Conservation (phyloP, 2,888 invertebrate species). For the Ceramica pisi region DNA sequence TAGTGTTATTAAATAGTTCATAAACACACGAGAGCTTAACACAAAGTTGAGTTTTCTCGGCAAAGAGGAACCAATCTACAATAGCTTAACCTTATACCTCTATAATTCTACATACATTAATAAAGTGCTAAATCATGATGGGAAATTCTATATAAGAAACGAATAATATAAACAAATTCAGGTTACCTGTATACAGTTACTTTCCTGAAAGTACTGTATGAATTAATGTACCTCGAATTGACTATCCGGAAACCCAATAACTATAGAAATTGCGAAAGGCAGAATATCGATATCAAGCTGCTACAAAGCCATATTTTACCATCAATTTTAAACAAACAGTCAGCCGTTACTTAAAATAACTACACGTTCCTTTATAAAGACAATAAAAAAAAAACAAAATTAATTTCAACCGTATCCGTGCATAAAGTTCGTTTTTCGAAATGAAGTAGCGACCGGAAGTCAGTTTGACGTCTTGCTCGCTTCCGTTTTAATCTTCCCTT, state of each 20-base stretch:
- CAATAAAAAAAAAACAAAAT: constrained; percentile 48
- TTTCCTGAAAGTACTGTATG: background rate
- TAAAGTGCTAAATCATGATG: too few relatives aligned
- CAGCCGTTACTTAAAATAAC: constrained; percentile 19
- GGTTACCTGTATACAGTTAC: background rate
- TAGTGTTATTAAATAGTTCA: too few relatives aligned
- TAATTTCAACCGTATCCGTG: constrained; percentile 44
- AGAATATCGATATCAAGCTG: background rate
- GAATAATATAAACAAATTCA: background rate
- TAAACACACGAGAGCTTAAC: too few relatives aligned
- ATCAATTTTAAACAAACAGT: constrained; percentile 30
- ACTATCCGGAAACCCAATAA: constrained; percentile 5
- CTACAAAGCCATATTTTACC: background rate
- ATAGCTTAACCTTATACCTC: too few relatives aligned
- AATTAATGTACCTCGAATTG: background rate
- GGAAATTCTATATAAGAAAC: too few relatives aligned
- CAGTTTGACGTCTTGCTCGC: constrained; percentile 26
- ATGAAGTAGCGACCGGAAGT: constrained; percentile 56
- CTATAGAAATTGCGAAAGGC: background rate
- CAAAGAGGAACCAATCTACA: too few relatives aligned
- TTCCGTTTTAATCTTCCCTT: constrained; percentile 64
- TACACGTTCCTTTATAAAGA: constrained; percentile 7
- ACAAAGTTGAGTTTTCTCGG: too few relatives aligned
- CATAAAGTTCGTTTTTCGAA: constrained; percentile 46
- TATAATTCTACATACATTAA: too few relatives aligned